phyloP scores from a whole-genome alignment of 2,888 invertebrate species.

The Leptothorax acervorum region DNA sequence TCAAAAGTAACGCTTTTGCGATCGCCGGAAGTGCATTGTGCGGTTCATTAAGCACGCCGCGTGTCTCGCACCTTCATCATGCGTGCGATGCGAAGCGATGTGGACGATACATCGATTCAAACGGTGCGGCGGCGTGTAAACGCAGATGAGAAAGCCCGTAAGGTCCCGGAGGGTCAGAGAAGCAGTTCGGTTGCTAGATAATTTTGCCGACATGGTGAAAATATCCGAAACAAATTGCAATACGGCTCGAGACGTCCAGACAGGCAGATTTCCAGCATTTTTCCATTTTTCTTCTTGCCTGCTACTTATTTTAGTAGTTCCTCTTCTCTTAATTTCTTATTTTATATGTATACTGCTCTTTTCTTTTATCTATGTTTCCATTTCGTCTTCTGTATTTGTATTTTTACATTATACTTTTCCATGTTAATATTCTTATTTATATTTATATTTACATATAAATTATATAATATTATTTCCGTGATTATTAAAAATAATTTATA shows the following conservation, averaged over 20 bases:
- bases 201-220: constrained; percentile 63
- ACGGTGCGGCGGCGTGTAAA: not conserved
- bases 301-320: too few relatives aligned
- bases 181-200: constrained; percentile 47
- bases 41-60: constrained; percentile 16
- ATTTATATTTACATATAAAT: too few relatives aligned
- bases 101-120: constrained; percentile 19
- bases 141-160: not conserved
- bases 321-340: too few relatives aligned
- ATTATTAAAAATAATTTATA: too few relatives aligned
- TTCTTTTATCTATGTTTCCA: too few relatives aligned
- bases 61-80: constrained; percentile 32
- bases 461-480: too few relatives aligned
- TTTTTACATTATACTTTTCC: too few relatives aligned
- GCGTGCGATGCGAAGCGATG: constrained; percentile 5
- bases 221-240: constrained; percentile 41
- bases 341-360: too few relatives aligned
- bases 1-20: not conserved
- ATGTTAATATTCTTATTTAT: too few relatives aligned
- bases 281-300: not conserved
- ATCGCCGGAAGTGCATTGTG: not conserved
- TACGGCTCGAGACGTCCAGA: constrained; percentile 52
- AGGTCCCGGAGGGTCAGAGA: not conserved
- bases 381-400: too few relatives aligned
- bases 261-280: constrained; percentile 22